phyloP scores from a whole-genome alignment of 92 coral and sea anemone species.

The Micromussa lordhowensis region DNA sequence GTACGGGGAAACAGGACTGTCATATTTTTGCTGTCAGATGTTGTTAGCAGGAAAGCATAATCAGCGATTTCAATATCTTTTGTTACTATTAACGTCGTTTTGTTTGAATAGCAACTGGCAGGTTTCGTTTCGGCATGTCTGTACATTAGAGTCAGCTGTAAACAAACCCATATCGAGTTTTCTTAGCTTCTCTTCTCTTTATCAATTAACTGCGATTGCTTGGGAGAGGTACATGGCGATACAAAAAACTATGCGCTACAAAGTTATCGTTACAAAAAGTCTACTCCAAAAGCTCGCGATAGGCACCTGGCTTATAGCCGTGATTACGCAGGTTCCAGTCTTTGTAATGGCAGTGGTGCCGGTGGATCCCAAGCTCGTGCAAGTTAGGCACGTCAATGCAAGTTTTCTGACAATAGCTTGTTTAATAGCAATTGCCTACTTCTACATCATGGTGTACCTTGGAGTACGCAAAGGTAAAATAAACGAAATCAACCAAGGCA shows the following conservation, averaged over 20 bases:
- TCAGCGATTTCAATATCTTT: too few species aligned
- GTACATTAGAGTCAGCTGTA: neutral
- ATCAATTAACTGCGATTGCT: slow-evolving; percentile 17
- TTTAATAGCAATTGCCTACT: neutral
- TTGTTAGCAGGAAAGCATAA: too few species aligned
- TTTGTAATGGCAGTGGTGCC: neutral
- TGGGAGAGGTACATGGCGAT: slow-evolving; percentile 10
- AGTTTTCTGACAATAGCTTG: neutral
- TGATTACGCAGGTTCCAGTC: neutral
- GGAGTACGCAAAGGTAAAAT: neutral
- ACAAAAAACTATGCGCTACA: neutral
- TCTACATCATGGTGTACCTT: neutral
- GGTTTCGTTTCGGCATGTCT: neutral
- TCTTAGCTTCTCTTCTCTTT: neutral
- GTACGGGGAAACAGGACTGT: too few species aligned
- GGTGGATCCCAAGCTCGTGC: neutral
- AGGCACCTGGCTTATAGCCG: neutral
- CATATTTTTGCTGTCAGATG: too few species aligned
- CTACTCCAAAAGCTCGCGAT: neutral
- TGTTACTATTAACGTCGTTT: too few species aligned
- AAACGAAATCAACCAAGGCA: neutral
- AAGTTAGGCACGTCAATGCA: too few species aligned
- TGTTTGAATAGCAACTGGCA: too few species aligned
- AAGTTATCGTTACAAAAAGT: neutral
- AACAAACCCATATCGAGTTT: neutral